Evolutionary conservation across 2,888 invertebrate species (phyloP).

Genomic region (Heliothis peltigera): DNA sequence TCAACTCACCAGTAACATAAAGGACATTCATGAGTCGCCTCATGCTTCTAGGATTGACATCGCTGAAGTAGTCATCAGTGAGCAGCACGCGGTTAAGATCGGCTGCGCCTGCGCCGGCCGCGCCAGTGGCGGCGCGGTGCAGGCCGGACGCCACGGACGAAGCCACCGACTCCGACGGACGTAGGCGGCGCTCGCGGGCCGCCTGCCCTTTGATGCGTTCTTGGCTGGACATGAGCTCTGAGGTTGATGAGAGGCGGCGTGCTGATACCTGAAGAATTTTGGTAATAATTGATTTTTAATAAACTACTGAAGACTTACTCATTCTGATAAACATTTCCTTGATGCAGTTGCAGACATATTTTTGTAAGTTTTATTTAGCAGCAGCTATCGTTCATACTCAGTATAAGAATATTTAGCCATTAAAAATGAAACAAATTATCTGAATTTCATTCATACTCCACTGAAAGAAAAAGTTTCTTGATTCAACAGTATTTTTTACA

Average conservation of each 20-base stretch:
- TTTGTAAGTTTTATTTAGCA: too few species aligned
- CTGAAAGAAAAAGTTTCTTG: too few species aligned
- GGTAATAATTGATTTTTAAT: background rate
- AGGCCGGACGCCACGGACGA: conserved; percentile 97
- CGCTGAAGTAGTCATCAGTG: conserved; percentile 99
- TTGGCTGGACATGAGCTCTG: conserved; percentile 94
- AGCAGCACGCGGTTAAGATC: conserved; percentile 94
- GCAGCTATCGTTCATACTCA: too few species aligned
- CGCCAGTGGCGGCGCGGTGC: conserved; percentile 91
- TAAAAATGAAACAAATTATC: too few species aligned
- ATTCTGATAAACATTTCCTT: too few species aligned
- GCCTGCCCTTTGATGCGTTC: conserved; percentile 92
- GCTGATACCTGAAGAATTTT: conserved; percentile 91
- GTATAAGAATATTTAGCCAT: too few species aligned
- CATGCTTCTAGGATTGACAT: conserved; percentile 99
- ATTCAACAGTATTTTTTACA: too few species aligned
- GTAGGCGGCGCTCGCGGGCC: conserved; percentile 91
- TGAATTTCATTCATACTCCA: too few species aligned
- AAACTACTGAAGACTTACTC: too few species aligned
- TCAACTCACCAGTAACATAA: conserved; percentile 95
- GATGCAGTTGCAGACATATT: too few species aligned
- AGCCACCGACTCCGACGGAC: conserved; percentile 96
- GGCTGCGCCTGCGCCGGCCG: conserved; percentile 90
- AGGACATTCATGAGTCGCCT: conserved; percentile 98
- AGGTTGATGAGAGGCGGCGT: conserved; percentile 94